phyloP scores from a whole-genome alignment of 2,797 vertebrate genomes.

The Cygnus olor region DNA sequence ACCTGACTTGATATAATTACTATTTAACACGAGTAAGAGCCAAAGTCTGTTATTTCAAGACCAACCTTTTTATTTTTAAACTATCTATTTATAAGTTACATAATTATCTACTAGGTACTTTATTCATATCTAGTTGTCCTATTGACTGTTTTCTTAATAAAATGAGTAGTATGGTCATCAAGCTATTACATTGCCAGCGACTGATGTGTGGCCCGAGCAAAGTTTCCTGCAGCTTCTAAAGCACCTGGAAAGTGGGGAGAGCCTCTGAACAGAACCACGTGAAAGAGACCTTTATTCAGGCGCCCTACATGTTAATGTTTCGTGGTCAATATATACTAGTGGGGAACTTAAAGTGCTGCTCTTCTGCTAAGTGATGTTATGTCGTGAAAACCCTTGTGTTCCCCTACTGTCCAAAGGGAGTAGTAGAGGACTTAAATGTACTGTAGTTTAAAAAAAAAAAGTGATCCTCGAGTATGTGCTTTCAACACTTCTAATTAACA shows the following conservation, averaged over 20 bases:
- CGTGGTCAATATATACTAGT: not conserved
- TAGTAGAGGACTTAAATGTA: not conserved
- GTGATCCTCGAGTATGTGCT: not conserved
- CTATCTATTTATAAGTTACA: not conserved
- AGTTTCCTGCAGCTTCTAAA: not conserved
- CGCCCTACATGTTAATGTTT: no score
- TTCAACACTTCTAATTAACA: constrained; percentile 6
- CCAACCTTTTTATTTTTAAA: not conserved
- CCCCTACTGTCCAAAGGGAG: not conserved
- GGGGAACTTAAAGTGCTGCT: not conserved
- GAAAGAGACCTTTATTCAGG: not conserved
- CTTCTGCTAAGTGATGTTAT: not conserved
- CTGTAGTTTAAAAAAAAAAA: not conserved
- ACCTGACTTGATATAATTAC: not conserved
- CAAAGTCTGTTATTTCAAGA: not conserved
- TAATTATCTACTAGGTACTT: not conserved
- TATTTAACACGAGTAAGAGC: not conserved
- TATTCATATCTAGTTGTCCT: not conserved
- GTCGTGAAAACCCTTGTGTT: not conserved
- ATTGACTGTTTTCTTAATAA: not conserved
- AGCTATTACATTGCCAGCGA: not conserved
- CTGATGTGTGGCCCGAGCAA: not conserved
- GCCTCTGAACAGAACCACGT: not conserved
- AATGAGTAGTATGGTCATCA: not conserved
- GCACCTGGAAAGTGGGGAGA: not conserved